Evolutionary conservation across 2,888 invertebrate species (phyloP), one percentile per base, ranked within the genome.

Genomic region (Andrena bucephala): DNA sequence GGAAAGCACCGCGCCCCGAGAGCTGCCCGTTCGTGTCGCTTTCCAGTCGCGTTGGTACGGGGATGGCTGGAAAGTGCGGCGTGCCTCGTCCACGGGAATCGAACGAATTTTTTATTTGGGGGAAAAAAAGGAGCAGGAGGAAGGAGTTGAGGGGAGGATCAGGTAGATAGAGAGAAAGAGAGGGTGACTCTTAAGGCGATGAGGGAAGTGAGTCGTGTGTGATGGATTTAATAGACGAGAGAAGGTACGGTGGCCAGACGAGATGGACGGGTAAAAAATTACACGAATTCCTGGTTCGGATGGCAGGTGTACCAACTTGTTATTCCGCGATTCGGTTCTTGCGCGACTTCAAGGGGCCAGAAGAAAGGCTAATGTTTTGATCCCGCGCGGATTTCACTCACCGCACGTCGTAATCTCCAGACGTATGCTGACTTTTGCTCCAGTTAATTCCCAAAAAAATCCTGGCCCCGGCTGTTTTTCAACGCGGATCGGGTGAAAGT

Each of bases 231-330:
- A 81, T 81, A 82, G 81, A 82, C 57, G 60, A 65, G 74, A 54
- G 50, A 65, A 63, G 59, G 33, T 70, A 54, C 70, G 60, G 29
- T 20, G 69, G 66, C 1, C 69, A 33, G 74, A 60, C 29, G 50
- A 63, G 29, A 8, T 16, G 29, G 62, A 6, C 3, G 48, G 20
- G 27, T 77, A 89, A 83, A 77, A 86, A 77, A 67, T 75, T 74
- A 84, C 77, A 87, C 81, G 81, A 89, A 87, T 86, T 84, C 86
- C 78, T 81, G 63, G 75, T 74, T 80, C 75, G 62, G 71, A 73
- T 82, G 88, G 87, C 91, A 90, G 90, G 88, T 92, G 90, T 91
- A 90, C 81, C 87, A 87, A 88, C 86, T 89, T 89, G 85, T 91
- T 89, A 86, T 86, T 81, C 86, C 71, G 59, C 77, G 85, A 69